Percentiles rank a stretch among this genome's conserved stretches.
These are phyloP conservation scores for Arvicanthis niloticus DNA, from an alignment of 2,113 vertebrate genomes.

Conservation along the genomic window DNA sequence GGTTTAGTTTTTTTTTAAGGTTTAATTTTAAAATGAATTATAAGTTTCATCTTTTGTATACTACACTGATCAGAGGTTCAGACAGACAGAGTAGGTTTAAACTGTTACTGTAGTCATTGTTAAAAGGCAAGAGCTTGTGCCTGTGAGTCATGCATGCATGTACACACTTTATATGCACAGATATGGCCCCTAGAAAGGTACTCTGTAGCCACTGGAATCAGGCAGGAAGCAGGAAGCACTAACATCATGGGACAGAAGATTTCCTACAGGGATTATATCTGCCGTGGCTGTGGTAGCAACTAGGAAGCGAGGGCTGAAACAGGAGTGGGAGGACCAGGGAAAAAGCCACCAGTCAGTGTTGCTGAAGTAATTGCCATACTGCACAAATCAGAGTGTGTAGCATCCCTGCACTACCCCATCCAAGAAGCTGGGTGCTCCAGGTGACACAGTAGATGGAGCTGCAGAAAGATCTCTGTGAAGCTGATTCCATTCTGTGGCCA, in stretches of 20 bases:
- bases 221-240: neutral
- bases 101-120: constrained; percentile 14
- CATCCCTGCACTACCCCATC: neutral
- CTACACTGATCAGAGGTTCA: constrained; percentile 11
- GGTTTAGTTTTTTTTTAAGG: constrained; percentile 33
- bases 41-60: constrained; percentile 10
- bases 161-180: neutral
- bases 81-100: neutral
- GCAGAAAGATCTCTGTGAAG: constrained; percentile 8
- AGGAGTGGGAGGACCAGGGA: neutral
- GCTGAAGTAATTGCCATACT: neutral
- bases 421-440: neutral
- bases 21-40: neutral
- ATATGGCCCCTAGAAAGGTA: neutral
- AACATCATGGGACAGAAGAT: neutral
- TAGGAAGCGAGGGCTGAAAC: neutral
- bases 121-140: neutral
- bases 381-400: neutral
- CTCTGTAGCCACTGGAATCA: neutral
- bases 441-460: neutral
- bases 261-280: constrained; percentile 1
- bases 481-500: neutral
- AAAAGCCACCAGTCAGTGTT: neutral
- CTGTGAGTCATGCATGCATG: neutral
- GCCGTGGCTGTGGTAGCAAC: neutral